Base-by-base conservation (phyloP, 1,140 invertebrate genomes). In the Bombus superbus region DNA sequence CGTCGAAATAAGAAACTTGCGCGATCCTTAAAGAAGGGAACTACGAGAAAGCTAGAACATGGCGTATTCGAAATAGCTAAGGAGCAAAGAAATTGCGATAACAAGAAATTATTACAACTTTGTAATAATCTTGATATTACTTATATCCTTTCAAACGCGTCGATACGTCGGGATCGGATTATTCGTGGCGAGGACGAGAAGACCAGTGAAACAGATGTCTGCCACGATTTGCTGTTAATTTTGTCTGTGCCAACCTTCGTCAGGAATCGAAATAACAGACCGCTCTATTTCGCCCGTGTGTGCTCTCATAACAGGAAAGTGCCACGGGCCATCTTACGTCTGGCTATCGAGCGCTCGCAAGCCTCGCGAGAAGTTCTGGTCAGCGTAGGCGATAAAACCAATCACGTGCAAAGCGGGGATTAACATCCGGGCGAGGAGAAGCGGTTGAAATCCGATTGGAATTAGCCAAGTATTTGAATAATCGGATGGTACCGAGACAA, bases 221-320 rank as follows among this genome's bases (percentile, higher is more conserved):
- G 66, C 40, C 76, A 84, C 82, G 82, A 84, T 84, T 79, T 71
- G 64, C 82, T 72, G 82, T 84, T 84, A 84, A 84, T 84, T 84
- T 84, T 38, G 66, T 2, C 40, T 32, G 82, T 68, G 42, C 82
- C 64, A 84, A 71, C 64, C 47, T 71, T n/a, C 32, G 47, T 11
- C 25, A 72, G 40, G 40, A 79, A 84, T 84, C 66, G 82, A 79
- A 84, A 84, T 78, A 84, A 84, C 76, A 79, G 82, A 79, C 53
- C 15, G n/a, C 35, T 79, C 82, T 47, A 71, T 71, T 79, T 79
- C 76, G 42, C 22, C n/a, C 40, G 28, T 84, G 82, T 84, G 25
- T 84, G 66, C 82, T 79, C 64, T 84, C 73, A 84, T 84, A 84
- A 84, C 82, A 84, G 6, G 40, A 28, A 79, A 72, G 18, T 28